Evolutionary conservation across 2,797 vertebrate species (phyloP).

Genomic region (Oryzias dopingdopingensis): DNA sequence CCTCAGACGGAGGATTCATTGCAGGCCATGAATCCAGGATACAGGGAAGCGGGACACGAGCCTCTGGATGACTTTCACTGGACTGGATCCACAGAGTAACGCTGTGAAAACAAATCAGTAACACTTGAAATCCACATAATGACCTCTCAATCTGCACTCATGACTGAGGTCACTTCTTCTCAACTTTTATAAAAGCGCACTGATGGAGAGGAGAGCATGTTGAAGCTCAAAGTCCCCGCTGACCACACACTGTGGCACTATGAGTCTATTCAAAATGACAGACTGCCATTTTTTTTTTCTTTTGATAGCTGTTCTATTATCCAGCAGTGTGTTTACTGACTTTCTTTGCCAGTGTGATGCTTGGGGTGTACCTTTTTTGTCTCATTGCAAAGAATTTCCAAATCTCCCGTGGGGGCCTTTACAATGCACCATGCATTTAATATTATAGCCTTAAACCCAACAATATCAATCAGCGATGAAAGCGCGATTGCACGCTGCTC

Average conservation of each 20-base stretch:
- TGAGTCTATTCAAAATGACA: slow-evolving; percentile 15
- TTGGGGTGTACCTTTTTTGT: slow-evolving; percentile 20
- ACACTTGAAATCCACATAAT: slow-evolving; percentile 54
- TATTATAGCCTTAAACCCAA: slow-evolving; percentile 71
- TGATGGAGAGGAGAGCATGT: slow-evolving; percentile 14
- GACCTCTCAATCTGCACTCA: slow-evolving; percentile 35
- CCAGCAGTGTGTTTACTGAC: slow-evolving; percentile 21
- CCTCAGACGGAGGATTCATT: slow-evolving; percentile 72
- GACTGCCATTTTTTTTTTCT: slow-evolving; percentile 16
- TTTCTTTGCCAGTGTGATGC: slow-evolving; percentile 15
- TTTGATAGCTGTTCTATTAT: slow-evolving; percentile 19
- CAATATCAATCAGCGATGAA: slow-evolving; percentile 74
- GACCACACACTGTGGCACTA: slow-evolving; percentile 10
- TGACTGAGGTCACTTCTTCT: slow-evolving; percentile 22
- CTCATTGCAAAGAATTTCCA: slow-evolving; percentile 40
- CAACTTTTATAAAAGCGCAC: slow-evolving; percentile 24
- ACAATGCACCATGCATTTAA: slow-evolving; percentile 71
- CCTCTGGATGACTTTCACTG: slow-evolving; percentile 38
- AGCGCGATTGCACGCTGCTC: slow-evolving; percentile 59
- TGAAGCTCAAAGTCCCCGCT: slow-evolving; percentile 12
- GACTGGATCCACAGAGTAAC: slow-evolving; percentile 55
- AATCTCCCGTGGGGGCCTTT: slow-evolving; percentile 38
- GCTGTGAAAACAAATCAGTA: slow-evolving; percentile 67
- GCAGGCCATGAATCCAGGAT: slow-evolving; percentile 60
- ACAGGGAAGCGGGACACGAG: slow-evolving; percentile 47